phyloP scores from a whole-genome alignment of 2,113 vertebrate genomes.

The Protomyctophum bolini region DNA sequence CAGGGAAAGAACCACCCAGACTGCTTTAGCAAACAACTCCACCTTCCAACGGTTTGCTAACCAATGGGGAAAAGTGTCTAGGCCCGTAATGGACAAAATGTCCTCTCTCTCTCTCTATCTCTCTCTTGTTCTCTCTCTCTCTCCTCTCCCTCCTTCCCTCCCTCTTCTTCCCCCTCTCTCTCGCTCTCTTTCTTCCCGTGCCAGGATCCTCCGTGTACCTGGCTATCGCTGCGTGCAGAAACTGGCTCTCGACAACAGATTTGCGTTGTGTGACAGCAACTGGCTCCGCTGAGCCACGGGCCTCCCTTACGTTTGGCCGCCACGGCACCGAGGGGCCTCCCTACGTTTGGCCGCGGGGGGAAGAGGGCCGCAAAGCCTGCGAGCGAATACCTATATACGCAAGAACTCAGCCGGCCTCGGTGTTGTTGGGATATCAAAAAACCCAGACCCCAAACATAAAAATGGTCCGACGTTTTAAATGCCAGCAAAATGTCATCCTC shows the following conservation, averaged over 20 bases:
- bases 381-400: slow-evolving; percentile 57
- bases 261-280: slow-evolving; percentile 71
- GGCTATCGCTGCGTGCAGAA: slow-evolving; percentile 51
- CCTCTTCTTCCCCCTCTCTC: slow-evolving; percentile 30
- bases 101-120: slow-evolving; percentile 1
- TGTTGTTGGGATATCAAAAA: slow-evolving; percentile 54
- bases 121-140: neutral
- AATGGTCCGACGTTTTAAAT: slow-evolving; percentile 54
- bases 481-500: slow-evolving; percentile 75
- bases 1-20: slow-evolving; percentile 16
- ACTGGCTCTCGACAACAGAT: slow-evolving; percentile 64
- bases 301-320: slow-evolving; percentile 12
- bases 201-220: slow-evolving; percentile 64
- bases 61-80: slow-evolving; percentile 20
- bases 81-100: slow-evolving; percentile 5
- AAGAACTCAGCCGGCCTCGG: slow-evolving; percentile 43
- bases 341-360: too few species aligned
- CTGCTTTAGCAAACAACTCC: slow-evolving; percentile 1
- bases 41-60: slow-evolving; percentile 25
- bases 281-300: slow-evolving; percentile 50
- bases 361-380: slow-evolving; percentile 45
- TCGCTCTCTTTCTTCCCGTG: slow-evolving; percentile 39
- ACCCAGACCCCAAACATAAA: slow-evolving; percentile 66
- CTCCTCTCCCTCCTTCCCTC: slow-evolving; percentile 12
- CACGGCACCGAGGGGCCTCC: too few species aligned